Conservation (phyloP, 1,140 invertebrate species). For the Aphelinus certus region DNA sequence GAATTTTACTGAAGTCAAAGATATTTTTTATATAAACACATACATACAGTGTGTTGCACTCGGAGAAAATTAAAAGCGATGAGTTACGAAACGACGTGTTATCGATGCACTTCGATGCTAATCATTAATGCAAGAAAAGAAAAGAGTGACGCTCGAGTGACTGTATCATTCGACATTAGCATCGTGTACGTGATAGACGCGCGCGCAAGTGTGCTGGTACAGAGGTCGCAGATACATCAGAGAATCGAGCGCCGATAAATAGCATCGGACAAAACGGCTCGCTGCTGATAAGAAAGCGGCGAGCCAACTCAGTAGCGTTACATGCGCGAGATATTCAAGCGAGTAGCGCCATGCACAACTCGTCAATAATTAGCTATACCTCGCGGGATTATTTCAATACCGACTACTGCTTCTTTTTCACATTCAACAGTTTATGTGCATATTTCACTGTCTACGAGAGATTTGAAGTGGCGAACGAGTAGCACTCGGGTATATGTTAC, state of each 20-base stretch:
- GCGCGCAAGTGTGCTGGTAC: neutral
- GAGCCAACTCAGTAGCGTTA: neutral
- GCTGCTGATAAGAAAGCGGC: slow-evolving; percentile 8
- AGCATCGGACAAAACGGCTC: neutral
- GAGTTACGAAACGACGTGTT: neutral
- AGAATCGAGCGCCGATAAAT: slow-evolving; percentile 19
- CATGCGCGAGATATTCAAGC: slow-evolving; percentile 7
- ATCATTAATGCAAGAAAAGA: neutral
- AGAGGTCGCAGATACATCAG: slow-evolving; percentile 15
- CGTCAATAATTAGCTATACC: slow-evolving; percentile 12
- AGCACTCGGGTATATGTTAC: too few species aligned
- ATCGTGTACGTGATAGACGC: neutral
- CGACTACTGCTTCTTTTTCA: too few species aligned
- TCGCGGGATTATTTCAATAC: too few species aligned
- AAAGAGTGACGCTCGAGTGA: neutral
- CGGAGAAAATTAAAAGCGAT: neutral
- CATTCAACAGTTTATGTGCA: too few species aligned
- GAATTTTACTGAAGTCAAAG: too few species aligned
- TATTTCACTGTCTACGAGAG: too few species aligned
- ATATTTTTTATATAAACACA: too few species aligned
- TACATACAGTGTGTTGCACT: neutral
- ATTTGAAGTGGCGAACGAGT: too few species aligned
- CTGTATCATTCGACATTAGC: neutral
- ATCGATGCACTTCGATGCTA: neutral
- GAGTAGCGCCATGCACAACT: neutral